Evolutionary conservation across 1,140 invertebrate genomes (phyloP), one percentile per base, ranked within the genome.

Genomic region (Caenorhabditis remanei): DNA sequence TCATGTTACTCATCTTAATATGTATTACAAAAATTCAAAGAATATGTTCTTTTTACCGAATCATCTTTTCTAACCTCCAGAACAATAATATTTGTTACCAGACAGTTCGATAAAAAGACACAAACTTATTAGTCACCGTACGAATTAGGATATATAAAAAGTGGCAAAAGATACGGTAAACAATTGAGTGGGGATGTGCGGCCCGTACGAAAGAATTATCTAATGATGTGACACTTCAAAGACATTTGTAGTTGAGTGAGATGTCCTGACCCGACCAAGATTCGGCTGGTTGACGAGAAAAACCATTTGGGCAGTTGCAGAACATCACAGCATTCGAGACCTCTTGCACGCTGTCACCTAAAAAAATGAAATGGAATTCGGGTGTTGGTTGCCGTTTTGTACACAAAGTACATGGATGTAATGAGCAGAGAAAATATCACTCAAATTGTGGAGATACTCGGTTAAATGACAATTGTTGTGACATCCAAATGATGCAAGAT

Each of bases 381-480:
- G 32, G 46, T 8, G 16, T 79, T 79, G 46, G 32, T 63, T 63
- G 21, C 21, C 32, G 61, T 21, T 32, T 21, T 8, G 24, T 16
- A 63, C 43, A 43, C 71, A 79, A 53, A 79, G 43, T 48, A n/a
- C 41, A 71, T 13, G 67, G 24, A 8, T 8, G 56, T 13, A 32
- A 24, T 46, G 24, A n/a, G n/a, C 3, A 53, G 46, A 21, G 21
- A n/a, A 53, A 48, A 71, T n/a, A 65, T 8, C n/a, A n/a, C 32
- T 32, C 11, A 79, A 13, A 50, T 21, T 4, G 46, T 4, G 21
- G 71, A 79, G 71, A 9, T 79, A 24, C 1, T 50, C 43, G 46
- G 19, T 46, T 41, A 46, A 79, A 50, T 79, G 71, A 79, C 71
- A 79, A 79, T 79, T 79, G 71, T 79, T 79, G 71, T 79, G 71